Evolutionary conservation across 2,888 invertebrate species (phyloP).

Genomic region (Drosophila anomalata): DNA sequence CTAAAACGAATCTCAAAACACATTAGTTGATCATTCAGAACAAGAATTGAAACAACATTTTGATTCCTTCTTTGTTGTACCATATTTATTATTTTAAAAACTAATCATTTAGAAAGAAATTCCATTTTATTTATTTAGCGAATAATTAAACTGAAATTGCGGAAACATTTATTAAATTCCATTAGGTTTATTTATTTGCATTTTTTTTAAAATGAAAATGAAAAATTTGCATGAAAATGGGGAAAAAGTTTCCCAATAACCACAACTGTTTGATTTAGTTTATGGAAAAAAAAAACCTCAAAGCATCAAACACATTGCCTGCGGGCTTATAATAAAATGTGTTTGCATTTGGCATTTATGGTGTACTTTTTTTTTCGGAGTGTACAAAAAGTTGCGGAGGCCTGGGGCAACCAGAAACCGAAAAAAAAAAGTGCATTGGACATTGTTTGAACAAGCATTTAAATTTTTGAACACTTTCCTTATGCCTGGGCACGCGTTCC

Average conservation of each 20-base stretch:
- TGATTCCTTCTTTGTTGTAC: too few relatives aligned
- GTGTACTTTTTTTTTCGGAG: neutral
- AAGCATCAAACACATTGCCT: neutral
- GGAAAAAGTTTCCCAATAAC: neutral
- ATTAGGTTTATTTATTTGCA: too few relatives aligned
- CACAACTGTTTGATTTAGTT: neutral
- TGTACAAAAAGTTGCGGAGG: neutral
- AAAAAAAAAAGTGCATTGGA: slow-evolving; percentile 31
- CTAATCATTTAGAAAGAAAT: too few relatives aligned
- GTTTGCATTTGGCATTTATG: neutral
- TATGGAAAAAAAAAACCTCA: neutral
- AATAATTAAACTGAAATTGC: neutral
- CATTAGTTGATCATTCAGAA: too few relatives aligned
- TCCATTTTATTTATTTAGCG: neutral
- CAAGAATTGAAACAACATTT: too few relatives aligned
- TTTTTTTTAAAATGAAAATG: too few relatives aligned
- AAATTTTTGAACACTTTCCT: slow-evolving; percentile 30
- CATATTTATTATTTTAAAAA: too few relatives aligned
- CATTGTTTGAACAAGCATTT: slow-evolving; percentile 32
- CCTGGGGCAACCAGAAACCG: slow-evolving; percentile 1
- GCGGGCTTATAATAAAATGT: too few relatives aligned
- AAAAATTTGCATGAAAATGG: too few relatives aligned
- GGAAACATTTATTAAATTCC: too few relatives aligned
- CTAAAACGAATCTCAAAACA: too few relatives aligned
- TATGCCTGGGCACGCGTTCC: slow-evolving; percentile 40